Conservation (phyloP, 2,888 invertebrate species). For the Nemotelus pantherinus region DNA sequence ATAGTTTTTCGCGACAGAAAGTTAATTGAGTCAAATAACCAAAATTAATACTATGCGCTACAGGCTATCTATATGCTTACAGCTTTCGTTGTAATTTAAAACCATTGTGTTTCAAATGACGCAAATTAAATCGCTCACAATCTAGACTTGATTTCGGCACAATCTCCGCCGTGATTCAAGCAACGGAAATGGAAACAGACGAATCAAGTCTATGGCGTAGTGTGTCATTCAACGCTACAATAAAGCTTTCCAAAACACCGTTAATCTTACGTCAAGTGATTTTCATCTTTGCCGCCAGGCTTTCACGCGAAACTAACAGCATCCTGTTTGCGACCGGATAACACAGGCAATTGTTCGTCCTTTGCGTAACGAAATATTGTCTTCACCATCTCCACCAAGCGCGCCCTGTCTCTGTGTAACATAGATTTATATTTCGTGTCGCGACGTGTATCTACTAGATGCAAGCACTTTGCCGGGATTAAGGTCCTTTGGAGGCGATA, state of each 20-base stretch:
- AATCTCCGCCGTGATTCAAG: conserved; percentile 1
- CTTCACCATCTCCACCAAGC: too few species aligned
- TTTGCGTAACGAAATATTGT: too few species aligned
- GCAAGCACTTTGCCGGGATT: neutral
- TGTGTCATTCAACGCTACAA: conserved; percentile 8
- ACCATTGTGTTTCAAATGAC: too few species aligned
- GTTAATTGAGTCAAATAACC: too few species aligned
- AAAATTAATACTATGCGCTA: too few species aligned
- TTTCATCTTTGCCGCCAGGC: conserved; percentile 14
- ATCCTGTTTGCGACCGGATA: conserved; percentile 17
- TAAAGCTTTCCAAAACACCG: conserved; percentile 32
- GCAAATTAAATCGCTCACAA: neutral
- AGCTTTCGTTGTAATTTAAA: too few species aligned
- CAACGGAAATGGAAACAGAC: neutral
- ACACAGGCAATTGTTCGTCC: too few species aligned
- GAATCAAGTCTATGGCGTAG: conserved; percentile 12
- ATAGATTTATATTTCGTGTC: neutral
- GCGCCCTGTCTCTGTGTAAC: neutral
- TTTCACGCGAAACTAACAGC: conserved; percentile 2
- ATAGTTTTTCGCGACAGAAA: too few species aligned
- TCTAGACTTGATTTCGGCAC: neutral
- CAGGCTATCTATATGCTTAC: too few species aligned
- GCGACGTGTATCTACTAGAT: neutral
- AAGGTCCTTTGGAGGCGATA: conserved; percentile 17
- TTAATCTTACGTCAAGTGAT: conserved; percentile 32